Conservation (phyloP, 2,113 vertebrate species). For the Seriola quinqueradiata region DNA sequence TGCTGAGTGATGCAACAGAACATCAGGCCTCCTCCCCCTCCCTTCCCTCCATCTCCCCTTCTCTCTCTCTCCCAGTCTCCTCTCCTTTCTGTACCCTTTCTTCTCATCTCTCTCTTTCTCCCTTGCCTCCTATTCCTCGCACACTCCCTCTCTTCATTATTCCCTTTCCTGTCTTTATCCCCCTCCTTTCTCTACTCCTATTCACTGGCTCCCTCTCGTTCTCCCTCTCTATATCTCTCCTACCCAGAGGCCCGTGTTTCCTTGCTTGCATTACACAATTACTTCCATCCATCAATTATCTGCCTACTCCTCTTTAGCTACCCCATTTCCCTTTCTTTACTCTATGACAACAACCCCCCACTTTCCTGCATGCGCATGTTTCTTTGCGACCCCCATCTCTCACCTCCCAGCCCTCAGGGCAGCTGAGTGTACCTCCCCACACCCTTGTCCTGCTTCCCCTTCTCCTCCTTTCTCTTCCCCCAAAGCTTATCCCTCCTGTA, state of each 20-base stretch:
- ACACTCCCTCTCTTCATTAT: slow-evolving; percentile 51
- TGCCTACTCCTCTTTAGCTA: slow-evolving; percentile 71
- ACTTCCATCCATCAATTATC: slow-evolving; percentile 82
- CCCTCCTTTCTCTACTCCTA: slow-evolving; percentile 25
- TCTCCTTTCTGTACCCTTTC: slow-evolving; percentile 21
- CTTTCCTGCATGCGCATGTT: slow-evolving; percentile 57
- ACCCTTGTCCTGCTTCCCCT: slow-evolving; percentile 21
- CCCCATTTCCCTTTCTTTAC: slow-evolving; percentile 65
- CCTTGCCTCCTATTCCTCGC: slow-evolving; percentile 26
- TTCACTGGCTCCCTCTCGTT: slow-evolving; percentile 33
- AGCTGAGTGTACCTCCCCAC: slow-evolving; percentile 66
- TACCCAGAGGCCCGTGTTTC: slow-evolving; percentile 78
- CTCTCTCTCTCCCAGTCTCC: slow-evolving; percentile 5
- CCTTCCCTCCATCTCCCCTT: background rate
- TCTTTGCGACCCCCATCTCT: slow-evolving; percentile 54
- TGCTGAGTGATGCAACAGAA: slow-evolving; percentile 77
- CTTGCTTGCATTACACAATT: slow-evolving; percentile 82
- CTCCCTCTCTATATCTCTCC: slow-evolving; percentile 29
- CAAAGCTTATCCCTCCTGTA: slow-evolving; percentile 29
- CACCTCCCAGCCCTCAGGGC: slow-evolving; percentile 50
- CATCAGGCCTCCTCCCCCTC: slow-evolving; percentile 45
- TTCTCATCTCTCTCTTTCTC: slow-evolving; percentile 27
- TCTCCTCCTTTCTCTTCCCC: slow-evolving; percentile 24
- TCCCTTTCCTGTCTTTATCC: slow-evolving; percentile 37
- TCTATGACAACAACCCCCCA: slow-evolving; percentile 65